A percentile compares a stretch with the other conserved stretches of the same genome.
Conservation (phyloP, 2,797 vertebrate species). For the Gastrophryne carolinensis region DNA sequence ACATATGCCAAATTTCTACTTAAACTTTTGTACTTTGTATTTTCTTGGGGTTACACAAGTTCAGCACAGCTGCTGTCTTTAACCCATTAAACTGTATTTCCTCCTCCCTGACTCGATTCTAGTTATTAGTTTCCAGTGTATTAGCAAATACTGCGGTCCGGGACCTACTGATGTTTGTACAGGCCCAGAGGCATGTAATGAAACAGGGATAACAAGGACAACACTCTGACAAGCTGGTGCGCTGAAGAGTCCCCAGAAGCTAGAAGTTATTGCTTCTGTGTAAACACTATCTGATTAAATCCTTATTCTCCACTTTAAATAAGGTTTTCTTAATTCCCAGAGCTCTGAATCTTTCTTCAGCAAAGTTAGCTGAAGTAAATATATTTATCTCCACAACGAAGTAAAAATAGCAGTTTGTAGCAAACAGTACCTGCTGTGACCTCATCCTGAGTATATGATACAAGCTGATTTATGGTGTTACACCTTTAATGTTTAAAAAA, state of each 20-base stretch:
- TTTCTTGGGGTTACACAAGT: neutral
- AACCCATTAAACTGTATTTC: slow-evolving; percentile 5
- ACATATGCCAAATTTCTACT: neutral
- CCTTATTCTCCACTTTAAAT: slow-evolving; percentile 8
- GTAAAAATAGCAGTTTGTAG: neutral
- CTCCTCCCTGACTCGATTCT: neutral
- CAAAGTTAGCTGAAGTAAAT: slow-evolving; percentile 18
- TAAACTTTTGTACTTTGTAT: neutral
- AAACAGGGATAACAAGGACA: slow-evolving; percentile 23
- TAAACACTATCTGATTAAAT: slow-evolving; percentile 37
- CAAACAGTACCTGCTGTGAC: neutral
- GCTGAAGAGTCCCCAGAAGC: slow-evolving; percentile 25
- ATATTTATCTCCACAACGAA: neutral
- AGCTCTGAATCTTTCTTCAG: neutral
- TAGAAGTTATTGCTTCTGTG: slow-evolving; percentile 27
- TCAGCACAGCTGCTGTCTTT: neutral
- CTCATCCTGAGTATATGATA: neutral
- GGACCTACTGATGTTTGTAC: neutral
- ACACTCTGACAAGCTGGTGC: slow-evolving; percentile 14
- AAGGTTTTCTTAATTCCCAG: slow-evolving; percentile 29
- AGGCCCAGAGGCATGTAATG: slow-evolving; percentile 33
- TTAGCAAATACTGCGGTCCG: slow-evolving; percentile 1
- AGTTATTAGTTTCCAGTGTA: slow-evolving; percentile 27
- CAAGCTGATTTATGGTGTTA: no score
- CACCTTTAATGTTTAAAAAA: no score